Evolutionary conservation across 1,140 invertebrate genomes (phyloP).

Genomic region (Nasonia longicornis): DNA sequence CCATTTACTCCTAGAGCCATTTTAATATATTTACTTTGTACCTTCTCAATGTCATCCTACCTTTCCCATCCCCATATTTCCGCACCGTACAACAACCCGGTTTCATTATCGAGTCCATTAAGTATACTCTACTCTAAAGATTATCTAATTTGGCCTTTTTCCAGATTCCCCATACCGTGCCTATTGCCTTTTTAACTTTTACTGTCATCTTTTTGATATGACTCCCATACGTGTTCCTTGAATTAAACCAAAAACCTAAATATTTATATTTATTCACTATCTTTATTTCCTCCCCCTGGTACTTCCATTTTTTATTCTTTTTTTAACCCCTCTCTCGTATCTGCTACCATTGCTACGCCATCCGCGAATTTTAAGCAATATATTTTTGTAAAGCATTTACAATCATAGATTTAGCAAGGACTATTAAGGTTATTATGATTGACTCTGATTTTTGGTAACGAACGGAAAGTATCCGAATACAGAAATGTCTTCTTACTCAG

Average conservation of each 20-base stretch:
- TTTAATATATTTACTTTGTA: not conserved
- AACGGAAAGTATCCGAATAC: too few relatives aligned
- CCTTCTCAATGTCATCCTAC: slow-evolving; percentile 1
- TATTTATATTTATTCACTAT: slow-evolving; percentile 33
- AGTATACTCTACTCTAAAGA: slow-evolving; percentile 4
- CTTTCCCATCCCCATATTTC: slow-evolving; percentile 19
- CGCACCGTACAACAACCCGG: not conserved
- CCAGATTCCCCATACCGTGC: slow-evolving; percentile 5
- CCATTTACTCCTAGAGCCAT: not conserved
- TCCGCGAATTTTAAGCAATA: slow-evolving; percentile 34
- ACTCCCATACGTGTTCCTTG: not conserved
- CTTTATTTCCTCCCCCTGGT: not conserved
- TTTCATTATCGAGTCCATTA: slow-evolving; percentile 12
- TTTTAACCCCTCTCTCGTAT: slow-evolving; percentile 2
- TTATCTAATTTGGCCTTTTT: slow-evolving; percentile 10
- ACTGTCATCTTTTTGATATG: not conserved
- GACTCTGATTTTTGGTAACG: too few relatives aligned
- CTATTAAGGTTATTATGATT: too few relatives aligned
- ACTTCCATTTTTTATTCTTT: slow-evolving; percentile 5
- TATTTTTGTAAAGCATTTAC: not conserved
- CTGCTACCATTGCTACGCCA: slow-evolving; percentile 24
- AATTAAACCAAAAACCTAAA: not conserved
- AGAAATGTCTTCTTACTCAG: too few relatives aligned
- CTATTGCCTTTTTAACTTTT: not conserved
- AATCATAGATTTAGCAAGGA: too few relatives aligned